Percentiles rank a stretch among this genome's conserved stretches.
These are phyloP conservation scores for Linnaemya tessellans DNA, from an alignment of 2,888 invertebrate species.

Conservation along the genomic window DNA sequence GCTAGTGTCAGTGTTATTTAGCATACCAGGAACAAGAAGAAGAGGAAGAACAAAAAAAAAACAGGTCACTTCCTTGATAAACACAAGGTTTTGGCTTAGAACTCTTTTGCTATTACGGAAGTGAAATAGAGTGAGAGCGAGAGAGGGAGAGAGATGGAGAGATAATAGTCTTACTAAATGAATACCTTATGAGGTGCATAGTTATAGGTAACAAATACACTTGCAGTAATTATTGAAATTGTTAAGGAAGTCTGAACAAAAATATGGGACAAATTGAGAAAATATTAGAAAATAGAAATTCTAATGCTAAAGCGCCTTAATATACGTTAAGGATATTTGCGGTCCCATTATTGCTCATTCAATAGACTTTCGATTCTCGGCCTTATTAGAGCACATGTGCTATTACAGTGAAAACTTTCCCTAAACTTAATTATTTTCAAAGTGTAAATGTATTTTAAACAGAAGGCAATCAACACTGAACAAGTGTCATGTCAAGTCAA, in stretches of 20 bases:
- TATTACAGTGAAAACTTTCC: not conserved
- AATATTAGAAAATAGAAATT: not conserved
- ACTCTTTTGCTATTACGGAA: constrained; percentile 19
- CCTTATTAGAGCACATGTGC: too few species aligned
- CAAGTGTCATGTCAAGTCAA: constrained; percentile 22
- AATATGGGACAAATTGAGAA: not conserved
- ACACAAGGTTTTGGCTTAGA: constrained; percentile 26
- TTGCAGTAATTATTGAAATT: not conserved
- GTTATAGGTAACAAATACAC: constrained; percentile 5
- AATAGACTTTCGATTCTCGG: too few species aligned
- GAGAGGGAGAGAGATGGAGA: not conserved
- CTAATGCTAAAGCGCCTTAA: too few species aligned
- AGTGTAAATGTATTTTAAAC: not conserved
- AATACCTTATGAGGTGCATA: constrained; percentile 3
- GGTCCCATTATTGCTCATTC: not conserved
- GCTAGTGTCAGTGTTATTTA: constrained; percentile 64
- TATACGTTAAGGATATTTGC: too few species aligned
- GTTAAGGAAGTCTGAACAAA: not conserved
- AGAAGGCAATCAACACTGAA: not conserved
- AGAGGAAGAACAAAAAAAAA: constrained; percentile 16
- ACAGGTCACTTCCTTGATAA: constrained; percentile 68
- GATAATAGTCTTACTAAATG: constrained; percentile 29
- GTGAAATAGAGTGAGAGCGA: not conserved
- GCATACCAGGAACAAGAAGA: constrained; percentile 19
- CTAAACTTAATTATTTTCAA: not conserved